Conservation (phyloP, 2,888 invertebrate genomes). For the Bembecia ichneumoniformis region DNA sequence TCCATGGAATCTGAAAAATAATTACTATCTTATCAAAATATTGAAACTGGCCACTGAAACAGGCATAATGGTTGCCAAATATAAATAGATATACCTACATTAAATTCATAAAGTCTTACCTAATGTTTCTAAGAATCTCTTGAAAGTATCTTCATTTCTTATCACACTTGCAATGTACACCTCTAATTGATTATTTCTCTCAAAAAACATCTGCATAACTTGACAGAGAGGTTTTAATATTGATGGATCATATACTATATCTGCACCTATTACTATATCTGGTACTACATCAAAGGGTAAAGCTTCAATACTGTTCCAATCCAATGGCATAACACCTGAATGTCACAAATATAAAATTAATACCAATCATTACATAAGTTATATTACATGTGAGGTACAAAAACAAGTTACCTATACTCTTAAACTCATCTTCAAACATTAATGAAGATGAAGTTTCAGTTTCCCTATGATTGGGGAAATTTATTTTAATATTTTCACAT, state of each 20-base stretch:
- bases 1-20: conserved; percentile 31
- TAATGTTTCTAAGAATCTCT: conserved; percentile 67
- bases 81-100: no score
- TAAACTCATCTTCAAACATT: conserved; percentile 17
- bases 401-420: conserved; percentile 25
- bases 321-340: conserved; percentile 38
- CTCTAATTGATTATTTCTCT: conserved; percentile 33
- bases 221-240: conserved; percentile 43
- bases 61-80: no score
- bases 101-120: conserved; percentile 41
- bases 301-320: conserved; percentile 42
- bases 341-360: not conserved
- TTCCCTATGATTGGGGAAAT: conserved; percentile 45
- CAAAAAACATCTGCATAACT: conserved; percentile 31
- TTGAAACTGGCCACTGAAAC: conserved; percentile 1
- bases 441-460: conserved; percentile 10
- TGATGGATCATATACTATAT: conserved; percentile 58
- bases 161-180: conserved; percentile 57
- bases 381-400: not conserved
- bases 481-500: conserved; percentile 74
- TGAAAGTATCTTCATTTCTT: conserved; percentile 76
- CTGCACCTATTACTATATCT: conserved; percentile 55
- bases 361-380: not conserved
- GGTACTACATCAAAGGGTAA: conserved; percentile 27
- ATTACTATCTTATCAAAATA: not conserved